These are phyloP conservation scores for Eristalis tenax DNA, from an alignment of 2,888 invertebrate genomes.

Conservation along the genomic window DNA sequence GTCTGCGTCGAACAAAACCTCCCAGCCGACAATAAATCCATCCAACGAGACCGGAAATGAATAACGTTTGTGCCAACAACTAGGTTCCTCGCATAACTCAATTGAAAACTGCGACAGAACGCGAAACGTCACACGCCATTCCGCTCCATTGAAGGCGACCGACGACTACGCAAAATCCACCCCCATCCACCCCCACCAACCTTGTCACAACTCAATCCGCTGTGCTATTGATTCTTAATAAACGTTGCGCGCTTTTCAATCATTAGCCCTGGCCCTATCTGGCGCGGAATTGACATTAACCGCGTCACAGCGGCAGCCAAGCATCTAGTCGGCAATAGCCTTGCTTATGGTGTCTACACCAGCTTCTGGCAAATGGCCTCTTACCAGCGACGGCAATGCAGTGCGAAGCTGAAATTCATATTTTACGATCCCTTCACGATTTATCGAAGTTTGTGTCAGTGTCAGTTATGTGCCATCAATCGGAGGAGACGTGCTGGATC, in stretches of 20 bases:
- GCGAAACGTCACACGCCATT: background rate
- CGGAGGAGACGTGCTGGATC: background rate
- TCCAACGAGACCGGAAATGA: background rate
- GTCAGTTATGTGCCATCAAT: background rate
- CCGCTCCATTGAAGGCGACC: background rate
- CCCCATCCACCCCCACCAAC: background rate
- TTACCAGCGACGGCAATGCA: background rate
- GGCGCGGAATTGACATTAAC: background rate
- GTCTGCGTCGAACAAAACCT: too few species aligned
- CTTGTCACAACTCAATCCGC: background rate
- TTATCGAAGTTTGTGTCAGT: background rate
- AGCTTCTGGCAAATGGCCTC: background rate
- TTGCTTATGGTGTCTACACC: background rate
- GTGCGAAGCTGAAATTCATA: background rate
- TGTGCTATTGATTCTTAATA: background rate
- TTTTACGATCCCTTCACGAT: background rate
- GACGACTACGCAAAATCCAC: background rate
- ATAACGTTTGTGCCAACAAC: constrained; percentile 39
- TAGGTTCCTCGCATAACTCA: constrained; percentile 3
- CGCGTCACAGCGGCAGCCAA: background rate
- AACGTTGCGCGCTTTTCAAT: background rate
- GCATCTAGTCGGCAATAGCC: background rate
- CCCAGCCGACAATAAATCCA: constrained; percentile 17
- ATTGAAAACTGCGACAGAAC: background rate
- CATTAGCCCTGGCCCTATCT: background rate